Percentiles rank a stretch among this genome's conserved stretches.
phyloP scores from a whole-genome alignment of 92 coral and sea anemone species.

The Micromussa lordhowensis region DNA sequence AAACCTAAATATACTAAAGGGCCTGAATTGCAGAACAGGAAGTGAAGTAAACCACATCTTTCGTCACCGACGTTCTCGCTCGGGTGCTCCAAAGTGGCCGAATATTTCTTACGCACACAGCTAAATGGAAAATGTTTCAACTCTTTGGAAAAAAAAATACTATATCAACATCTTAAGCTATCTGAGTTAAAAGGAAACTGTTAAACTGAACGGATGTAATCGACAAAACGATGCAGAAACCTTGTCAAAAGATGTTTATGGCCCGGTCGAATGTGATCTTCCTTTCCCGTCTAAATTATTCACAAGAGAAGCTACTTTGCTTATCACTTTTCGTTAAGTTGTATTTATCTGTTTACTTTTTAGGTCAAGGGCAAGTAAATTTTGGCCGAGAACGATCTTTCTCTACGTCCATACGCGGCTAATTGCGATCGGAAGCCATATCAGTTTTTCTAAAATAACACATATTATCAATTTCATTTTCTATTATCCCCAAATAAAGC shows the following conservation, averaged over 20 bases:
- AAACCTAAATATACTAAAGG: neutral
- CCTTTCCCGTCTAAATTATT: neutral
- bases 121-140: slow-evolving; percentile 9
- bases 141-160: neutral
- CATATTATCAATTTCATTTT: neutral
- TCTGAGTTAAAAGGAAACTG: neutral
- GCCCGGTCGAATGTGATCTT: neutral
- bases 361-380: neutral
- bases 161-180: neutral
- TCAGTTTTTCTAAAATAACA: neutral
- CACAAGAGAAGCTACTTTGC: neutral
- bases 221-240: slow-evolving; percentile 13
- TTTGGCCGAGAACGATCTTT: neutral
- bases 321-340: neutral
- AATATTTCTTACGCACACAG: neutral
- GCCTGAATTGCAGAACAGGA: slow-evolving; percentile 22
- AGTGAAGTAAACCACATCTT: slow-evolving; percentile 34
- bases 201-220: neutral
- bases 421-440: slow-evolving; percentile 22
- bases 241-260: neutral
- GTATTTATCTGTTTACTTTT: neutral
- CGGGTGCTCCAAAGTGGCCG: neutral
- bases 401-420: neutral
- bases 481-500: neutral
- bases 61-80: slow-evolving; percentile 9